Base-by-base conservation (phyloP, 2,113 vertebrate genomes). In the Piprites chloris region DNA sequence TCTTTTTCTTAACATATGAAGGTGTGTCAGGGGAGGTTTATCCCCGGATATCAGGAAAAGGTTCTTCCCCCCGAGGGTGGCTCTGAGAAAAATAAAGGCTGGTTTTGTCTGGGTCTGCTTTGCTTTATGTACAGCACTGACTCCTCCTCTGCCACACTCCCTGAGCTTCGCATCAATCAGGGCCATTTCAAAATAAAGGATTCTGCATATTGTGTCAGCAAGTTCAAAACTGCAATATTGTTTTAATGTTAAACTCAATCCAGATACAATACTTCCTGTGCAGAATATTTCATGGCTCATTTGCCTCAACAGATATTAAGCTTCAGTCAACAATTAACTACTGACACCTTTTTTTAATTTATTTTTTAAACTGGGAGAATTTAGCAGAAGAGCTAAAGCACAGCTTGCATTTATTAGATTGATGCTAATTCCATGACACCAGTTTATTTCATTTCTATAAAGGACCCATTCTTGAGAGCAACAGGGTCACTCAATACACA, bases 291-390 rank as follows among this genome's bases (percentile, higher is more conserved):
- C 97, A 98, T 73, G 98, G 96, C 97, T 96, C 98, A 98, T 98
- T 98, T 97, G 59, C 95, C 95, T 96, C 95, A 96, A 97, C 97
- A 97, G 96, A 97, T 98, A 98, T 97, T 98, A 98, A 96, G 96
- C 79, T 91, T 97, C 96, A 96, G 90, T 93, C 98, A 98, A 97
- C 97, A 97, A 97, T 97, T 97, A 97, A 96, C 93, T 91, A 95
- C 82, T 84, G 93, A 84, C 74, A 95, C 83, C 86, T 39, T 76
- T 83, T 76, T 37, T 41, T 42, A 49, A 22, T 84, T 90, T 41
- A 41, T 79, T 92, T 74, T 83, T 90, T 46, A 67, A 94, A 74
- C 50, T 27, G 67, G 59, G 49, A 91, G 41, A 61, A 90, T 90
- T 73, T 44, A 80, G 65, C 53, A 69, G 67, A 91, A 88, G 66